Conservation (phyloP, 2,113 vertebrate genomes). For the Lampris megalopsis region DNA sequence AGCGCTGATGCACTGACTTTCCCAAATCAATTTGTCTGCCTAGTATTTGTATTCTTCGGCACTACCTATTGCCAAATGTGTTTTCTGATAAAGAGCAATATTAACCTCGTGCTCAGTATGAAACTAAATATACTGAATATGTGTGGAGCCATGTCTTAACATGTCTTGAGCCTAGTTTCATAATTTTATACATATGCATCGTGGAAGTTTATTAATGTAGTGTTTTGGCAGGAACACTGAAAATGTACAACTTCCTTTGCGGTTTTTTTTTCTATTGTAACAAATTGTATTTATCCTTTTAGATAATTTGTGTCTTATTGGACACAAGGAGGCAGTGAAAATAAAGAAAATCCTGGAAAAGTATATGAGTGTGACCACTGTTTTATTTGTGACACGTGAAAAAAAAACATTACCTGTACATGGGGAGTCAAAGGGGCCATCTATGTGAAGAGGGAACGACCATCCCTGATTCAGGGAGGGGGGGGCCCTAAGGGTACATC, state of each 20-base stretch:
- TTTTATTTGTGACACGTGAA: neutral
- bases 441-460: no score
- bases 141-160: no score
- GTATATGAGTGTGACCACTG: neutral
- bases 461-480: no score
- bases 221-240: slow-evolving; percentile 65
- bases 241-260: slow-evolving; percentile 49
- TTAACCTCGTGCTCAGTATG: neutral
- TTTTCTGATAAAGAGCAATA: neutral
- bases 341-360: slow-evolving; percentile 38
- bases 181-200: neutral
- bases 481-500: no score
- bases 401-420: no score
- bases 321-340: slow-evolving; percentile 22
- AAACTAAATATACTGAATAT: no score
- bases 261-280: slow-evolving; percentile 5
- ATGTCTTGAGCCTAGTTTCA: neutral
- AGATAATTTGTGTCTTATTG: neutral
- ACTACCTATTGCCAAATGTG: neutral
- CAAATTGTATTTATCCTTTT: slow-evolving; percentile 39
- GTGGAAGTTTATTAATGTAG: slow-evolving; percentile 59
- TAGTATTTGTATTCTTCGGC: neutral
- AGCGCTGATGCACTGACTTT: neutral
- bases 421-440: no score
- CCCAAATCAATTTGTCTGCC: neutral